phyloP scores from a whole-genome alignment of 2,888 invertebrate species.

The Pocota personata region DNA sequence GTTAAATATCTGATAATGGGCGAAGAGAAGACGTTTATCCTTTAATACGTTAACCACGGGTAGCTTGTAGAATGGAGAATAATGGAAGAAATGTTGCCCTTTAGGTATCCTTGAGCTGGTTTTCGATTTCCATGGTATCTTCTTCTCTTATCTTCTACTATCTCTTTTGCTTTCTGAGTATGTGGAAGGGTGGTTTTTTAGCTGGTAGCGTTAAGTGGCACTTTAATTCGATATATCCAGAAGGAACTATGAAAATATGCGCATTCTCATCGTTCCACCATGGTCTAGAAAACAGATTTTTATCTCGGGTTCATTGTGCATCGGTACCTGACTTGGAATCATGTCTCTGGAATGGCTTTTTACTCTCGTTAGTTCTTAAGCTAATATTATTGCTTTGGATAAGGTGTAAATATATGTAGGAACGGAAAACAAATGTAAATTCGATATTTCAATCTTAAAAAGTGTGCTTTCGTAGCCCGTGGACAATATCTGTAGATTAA shows the following conservation, averaged over 20 bases:
- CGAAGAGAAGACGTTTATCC: slow-evolving; percentile 33
- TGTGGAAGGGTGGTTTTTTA: neutral
- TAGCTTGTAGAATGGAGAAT: slow-evolving; percentile 21
- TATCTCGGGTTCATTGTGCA: slow-evolving; percentile 1
- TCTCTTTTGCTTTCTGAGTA: neutral
- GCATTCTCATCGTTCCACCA: neutral
- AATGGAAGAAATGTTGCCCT: slow-evolving; percentile 18
- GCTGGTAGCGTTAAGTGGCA: slow-evolving; percentile 10
- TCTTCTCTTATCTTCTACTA: neutral
- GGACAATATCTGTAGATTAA: too few relatives aligned
- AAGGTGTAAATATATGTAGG: too few relatives aligned
- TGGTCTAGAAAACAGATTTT: neutral
- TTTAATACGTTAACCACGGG: slow-evolving; percentile 33
- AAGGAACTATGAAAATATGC: slow-evolving; percentile 7
- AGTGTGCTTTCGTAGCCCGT: too few relatives aligned
- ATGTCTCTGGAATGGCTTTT: neutral
- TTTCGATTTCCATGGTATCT: slow-evolving; percentile 2
- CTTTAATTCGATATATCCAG: slow-evolving; percentile 2
- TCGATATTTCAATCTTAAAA: too few relatives aligned
- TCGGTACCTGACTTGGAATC: slow-evolving; percentile 9
- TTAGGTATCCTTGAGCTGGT: slow-evolving; percentile 8
- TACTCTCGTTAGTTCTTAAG: neutral
- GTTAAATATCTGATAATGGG: slow-evolving; percentile 57
- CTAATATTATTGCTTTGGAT: neutral
- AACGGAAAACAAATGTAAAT: too few relatives aligned